These are phyloP conservation scores for Oncorhynchus clarkii DNA, from an alignment of 2,113 vertebrate genomes.

Conservation along the genomic window DNA sequence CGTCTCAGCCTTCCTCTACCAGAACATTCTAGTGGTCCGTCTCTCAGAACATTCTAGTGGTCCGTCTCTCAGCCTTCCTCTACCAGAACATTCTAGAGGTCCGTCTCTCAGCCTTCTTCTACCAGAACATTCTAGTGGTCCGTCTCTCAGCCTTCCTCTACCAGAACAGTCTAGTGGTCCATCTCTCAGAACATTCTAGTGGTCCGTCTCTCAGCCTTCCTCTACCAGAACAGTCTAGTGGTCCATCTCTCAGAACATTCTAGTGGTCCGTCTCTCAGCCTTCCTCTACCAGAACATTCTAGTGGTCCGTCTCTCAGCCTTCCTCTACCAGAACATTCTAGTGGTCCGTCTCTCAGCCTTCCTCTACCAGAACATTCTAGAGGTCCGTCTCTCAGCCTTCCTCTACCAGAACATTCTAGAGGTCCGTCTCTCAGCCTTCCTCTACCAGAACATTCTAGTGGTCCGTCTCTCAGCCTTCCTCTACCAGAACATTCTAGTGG, in stretches of 20 bases:
- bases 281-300: background rate
- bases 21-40: constrained; percentile 48
- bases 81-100: constrained; percentile 62
- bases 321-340: constrained; percentile 61
- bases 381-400: constrained; percentile 1
- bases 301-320: too few relatives aligned
- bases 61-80: constrained; percentile 2
- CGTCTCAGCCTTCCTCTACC: constrained; percentile 44
- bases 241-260: too few relatives aligned
- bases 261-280: too few relatives aligned
- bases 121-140: constrained; percentile 62
- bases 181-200: constrained; percentile 39
- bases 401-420: background rate
- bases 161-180: background rate
- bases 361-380: constrained; percentile 61
- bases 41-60: constrained; percentile 45
- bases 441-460: too few relatives aligned
- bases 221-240: too few relatives aligned
- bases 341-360: constrained; percentile 5
- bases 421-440: constrained; percentile 40
- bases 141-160: constrained; percentile 48
- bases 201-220: background rate
- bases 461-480: constrained; percentile 11
- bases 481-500: constrained; percentile 26
- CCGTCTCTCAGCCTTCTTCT: background rate